A percentile compares a stretch with the other conserved stretches of the same genome.
Conservation (phyloP, 2,113 vertebrate species). For the Micronycteris hirsuta region DNA sequence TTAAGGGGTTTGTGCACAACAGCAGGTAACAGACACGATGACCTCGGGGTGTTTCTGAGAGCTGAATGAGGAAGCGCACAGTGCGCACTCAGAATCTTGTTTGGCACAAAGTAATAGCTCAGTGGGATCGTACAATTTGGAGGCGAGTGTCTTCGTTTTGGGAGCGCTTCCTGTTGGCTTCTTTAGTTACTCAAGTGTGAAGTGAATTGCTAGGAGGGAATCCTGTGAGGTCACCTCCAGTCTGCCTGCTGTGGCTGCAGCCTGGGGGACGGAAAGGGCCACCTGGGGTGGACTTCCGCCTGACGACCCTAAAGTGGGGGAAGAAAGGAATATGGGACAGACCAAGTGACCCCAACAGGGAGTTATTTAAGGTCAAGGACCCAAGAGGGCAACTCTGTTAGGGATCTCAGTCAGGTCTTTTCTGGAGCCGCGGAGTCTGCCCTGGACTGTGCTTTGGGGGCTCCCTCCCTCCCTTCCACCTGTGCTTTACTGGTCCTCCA, state of each 20-base stretch:
- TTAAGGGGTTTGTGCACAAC: not conserved
- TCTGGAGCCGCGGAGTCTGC: not conserved
- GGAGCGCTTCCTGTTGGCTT: not conserved
- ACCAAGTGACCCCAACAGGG: not conserved
- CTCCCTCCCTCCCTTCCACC: not conserved
- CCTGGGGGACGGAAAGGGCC: not conserved
- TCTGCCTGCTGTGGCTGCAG: not conserved
- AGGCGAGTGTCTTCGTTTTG: not conserved
- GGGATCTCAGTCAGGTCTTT: not conserved
- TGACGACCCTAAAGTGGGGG: not conserved
- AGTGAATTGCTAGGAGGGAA: not conserved
- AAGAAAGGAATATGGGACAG: not conserved
- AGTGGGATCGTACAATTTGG: not conserved
- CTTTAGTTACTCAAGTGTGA: not conserved
- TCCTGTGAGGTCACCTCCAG: not conserved
- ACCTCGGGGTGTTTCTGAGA: not conserved
- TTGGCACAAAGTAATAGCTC: not conserved
- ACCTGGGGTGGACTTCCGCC: not conserved
- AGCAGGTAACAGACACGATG: accelerated
- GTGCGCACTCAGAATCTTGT: not conserved
- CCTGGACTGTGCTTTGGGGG: not conserved
- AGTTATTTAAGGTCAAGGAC: not conserved
- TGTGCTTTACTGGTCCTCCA: not conserved
- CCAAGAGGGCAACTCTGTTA: not conserved
- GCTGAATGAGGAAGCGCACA: not conserved